Base-by-base conservation (phyloP, 1,140 invertebrate species). In the Chymomyza costata region DNA sequence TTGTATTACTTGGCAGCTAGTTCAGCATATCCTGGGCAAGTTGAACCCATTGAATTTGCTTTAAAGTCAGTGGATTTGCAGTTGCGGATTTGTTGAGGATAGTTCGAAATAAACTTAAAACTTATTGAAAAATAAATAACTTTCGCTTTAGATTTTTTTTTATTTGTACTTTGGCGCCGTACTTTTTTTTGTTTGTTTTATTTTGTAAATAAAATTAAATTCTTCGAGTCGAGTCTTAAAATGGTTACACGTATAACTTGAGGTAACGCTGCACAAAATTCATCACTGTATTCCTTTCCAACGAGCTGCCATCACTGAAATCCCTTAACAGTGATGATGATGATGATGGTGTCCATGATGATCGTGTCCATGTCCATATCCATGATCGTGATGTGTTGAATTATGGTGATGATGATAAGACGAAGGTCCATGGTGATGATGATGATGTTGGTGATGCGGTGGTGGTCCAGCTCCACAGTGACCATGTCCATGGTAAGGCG, bases 281-380 rank as follows among this genome's bases (percentile, higher is more conserved):
- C n/a, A n/a, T n/a, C n/a, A n/a, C n/a, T n/a, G n/a, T n/a, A n/a
- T n/a, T n/a, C n/a, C n/a, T n/a, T n/a, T 39, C 21, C 1, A 38
- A 1, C 0, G 3, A 8, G 1, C 6, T 31, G 6, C n/a, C 19
- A 25, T 31, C 39, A 17, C 31, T 0, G 65, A 65, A 14, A 49
- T 60, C 10, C n/a, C 35, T n/a, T 58, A 73, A 34, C 68, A 73
- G 49, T 60, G 59, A 40, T 74, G 54, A n/a, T 60, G 59, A 40
- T 74, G 54, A n/a, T 56, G 50, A 2, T 74, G 52, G 15, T 37
- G 34, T 5, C 15, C n/a, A 5, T 11, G 5, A 13, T 37, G 34
- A 5, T 11, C n/a, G 6, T 37, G 34, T 37, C 15, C n/a, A 13
- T 37, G 34, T 37, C 15, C n/a, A 37, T 37, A n/a, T 13, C 15